A percentile compares a stretch with the other conserved stretches of the same genome.
Conservation (phyloP, 2,113 vertebrate species). For the Chloropsis cyanopogon region DNA sequence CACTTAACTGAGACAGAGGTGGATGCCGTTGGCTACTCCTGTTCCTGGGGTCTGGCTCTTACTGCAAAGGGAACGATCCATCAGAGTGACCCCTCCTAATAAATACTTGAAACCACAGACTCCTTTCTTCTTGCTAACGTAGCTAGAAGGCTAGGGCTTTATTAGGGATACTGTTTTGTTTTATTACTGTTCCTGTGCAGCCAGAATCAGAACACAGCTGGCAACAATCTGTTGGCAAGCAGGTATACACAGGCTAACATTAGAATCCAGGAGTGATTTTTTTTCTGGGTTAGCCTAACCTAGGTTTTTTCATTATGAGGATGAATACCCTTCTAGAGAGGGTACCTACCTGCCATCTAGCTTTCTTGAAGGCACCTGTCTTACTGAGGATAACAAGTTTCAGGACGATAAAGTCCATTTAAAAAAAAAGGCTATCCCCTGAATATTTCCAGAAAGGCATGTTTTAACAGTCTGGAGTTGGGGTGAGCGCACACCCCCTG, state of each 20-base stretch:
- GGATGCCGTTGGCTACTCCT: background rate
- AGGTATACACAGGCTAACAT: rapidly evolving
- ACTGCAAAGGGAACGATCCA: background rate
- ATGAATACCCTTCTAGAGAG: background rate
- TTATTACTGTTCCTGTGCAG: background rate
- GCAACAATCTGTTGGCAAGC: background rate
- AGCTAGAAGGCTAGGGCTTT: background rate
- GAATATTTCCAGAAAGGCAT: rapidly evolving
- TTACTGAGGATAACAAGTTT: background rate
- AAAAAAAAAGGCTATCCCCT: background rate
- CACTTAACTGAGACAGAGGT: background rate
- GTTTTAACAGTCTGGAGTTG: background rate
- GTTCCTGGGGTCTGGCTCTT: background rate
- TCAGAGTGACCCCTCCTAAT: background rate
- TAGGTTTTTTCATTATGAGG: background rate
- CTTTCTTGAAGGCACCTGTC: background rate
- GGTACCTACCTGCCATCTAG: background rate
- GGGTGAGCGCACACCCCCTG: rapidly evolving
- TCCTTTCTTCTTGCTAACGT: background rate
- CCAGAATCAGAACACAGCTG: background rate
- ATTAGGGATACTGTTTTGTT: background rate
- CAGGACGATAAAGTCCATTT: background rate
- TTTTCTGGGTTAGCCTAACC: background rate
- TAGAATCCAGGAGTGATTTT: background rate
- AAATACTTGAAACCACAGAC: background rate